Conservation (phyloP, 2,113 vertebrate species). For the Hypanus sabinus region DNA sequence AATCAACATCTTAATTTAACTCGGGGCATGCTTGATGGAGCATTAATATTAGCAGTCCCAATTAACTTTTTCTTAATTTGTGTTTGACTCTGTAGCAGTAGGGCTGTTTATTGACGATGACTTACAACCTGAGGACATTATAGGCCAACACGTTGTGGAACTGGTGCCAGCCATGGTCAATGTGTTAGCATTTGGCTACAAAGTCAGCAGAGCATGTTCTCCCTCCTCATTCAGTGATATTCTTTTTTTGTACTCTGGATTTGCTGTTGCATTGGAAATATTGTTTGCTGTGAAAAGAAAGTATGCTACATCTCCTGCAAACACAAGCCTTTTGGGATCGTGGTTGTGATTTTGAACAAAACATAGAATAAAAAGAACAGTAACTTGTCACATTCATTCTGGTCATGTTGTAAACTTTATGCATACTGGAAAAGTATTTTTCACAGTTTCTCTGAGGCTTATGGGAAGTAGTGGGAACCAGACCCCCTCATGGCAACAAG, state of each 20-base stretch:
- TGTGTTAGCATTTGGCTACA: neutral
- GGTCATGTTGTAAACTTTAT: no score
- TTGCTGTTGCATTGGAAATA: neutral
- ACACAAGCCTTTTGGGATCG: no score
- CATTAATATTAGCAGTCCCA: neutral
- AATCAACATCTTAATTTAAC: neutral
- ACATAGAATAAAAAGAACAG: no score
- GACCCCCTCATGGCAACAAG: no score
- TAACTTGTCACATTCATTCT: no score
- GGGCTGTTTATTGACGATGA: neutral
- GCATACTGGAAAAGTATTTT: no score
- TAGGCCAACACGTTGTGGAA: neutral
- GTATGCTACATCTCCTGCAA: no score
- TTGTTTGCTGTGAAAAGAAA: no score
- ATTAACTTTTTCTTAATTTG: neutral
- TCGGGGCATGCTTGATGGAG: neutral
- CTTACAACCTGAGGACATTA: neutral
- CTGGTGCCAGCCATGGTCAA: neutral
- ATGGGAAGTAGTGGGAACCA: no score
- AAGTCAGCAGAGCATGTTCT: neutral
- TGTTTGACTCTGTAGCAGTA: neutral
- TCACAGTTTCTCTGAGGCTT: no score
- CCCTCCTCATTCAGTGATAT: neutral
- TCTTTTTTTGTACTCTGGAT: neutral
- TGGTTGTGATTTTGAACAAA: no score